Base-by-base conservation (phyloP, 2,797 vertebrate species). In the Eulemur rubriventer region DNA sequence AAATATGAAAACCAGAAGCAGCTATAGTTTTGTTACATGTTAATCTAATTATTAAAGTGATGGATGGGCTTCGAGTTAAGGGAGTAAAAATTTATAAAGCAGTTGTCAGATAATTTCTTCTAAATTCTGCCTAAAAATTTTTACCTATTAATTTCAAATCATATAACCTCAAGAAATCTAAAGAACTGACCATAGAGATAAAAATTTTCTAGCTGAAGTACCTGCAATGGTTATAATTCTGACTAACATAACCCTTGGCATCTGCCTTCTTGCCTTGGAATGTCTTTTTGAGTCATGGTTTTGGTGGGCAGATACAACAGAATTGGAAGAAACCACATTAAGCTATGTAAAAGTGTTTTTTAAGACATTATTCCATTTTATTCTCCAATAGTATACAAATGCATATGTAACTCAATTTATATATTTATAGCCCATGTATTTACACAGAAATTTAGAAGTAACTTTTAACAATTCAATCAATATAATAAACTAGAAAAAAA, bases 191-290 rank as follows among this genome's bases (percentile, higher is more conserved):
- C 43, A 70, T 14, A 75, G 16, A 91, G 67, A 90, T 80, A 59
- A 92, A 96, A 95, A 57, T 50, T 90, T 10, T 89, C 61, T 92
- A 59, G n/a, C 28, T 48, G n/a, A 95, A 76, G 76, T 59, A 8
- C 14, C n/a, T 78, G 65, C 70, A 80, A 75, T 24, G 11, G 1
- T 88, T 96, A 20, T 65, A 65, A 61, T 33, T 94, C 52, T 72
- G 73, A 73, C 22, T 96, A 24, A 12, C 17, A 65, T 67, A 75
- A 33, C 16, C 35, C 50, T 65, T 81, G 52, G 24, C 30, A 86
- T 86, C 76, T 86, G 12, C 17, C 24, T 63, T 79, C 14, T 72
- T 79, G 3, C 9, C 33, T 81, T 78, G 52, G 28, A 80, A 85
- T 48, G 17, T 69, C 7, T 86, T 41, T 59, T 48, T 69, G 87